phyloP scores from a whole-genome alignment of 2,888 invertebrate species.

The Andrena dorsata region DNA sequence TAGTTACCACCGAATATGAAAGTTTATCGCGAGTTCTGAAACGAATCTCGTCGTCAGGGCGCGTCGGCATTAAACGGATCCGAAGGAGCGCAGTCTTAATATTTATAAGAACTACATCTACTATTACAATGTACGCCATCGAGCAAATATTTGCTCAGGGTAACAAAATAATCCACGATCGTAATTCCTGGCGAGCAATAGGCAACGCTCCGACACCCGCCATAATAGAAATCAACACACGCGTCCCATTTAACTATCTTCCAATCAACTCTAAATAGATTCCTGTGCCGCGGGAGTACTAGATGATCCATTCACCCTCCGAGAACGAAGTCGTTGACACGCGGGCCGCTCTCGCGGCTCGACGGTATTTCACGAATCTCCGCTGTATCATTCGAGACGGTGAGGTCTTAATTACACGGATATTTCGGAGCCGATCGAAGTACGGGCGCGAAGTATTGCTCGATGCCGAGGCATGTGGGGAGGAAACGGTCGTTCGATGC shows the following conservation, averaged over 20 bases:
- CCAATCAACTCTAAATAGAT: neutral
- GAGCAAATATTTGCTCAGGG: slow-evolving; percentile 9
- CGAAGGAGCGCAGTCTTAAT: slow-evolving; percentile 8
- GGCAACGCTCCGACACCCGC: neutral
- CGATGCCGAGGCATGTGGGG: slow-evolving; percentile 1
- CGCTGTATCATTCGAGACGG: too few relatives aligned
- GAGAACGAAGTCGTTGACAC: too few relatives aligned
- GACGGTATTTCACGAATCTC: too few relatives aligned
- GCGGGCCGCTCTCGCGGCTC: too few relatives aligned
- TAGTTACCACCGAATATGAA: too few relatives aligned
- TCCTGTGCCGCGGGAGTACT: neutral
- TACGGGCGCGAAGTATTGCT: neutral
- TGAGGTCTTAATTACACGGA: too few relatives aligned
- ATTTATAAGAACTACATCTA: slow-evolving; percentile 23
- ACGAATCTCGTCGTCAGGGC: neutral
- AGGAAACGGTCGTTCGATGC: slow-evolving; percentile 12
- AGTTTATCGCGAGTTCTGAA: too few relatives aligned
- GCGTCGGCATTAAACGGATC: neutral
- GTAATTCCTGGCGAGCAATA: slow-evolving; percentile 8
- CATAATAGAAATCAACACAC: neutral
- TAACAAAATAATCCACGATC: slow-evolving; percentile 23
- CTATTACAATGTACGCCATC: slow-evolving; percentile 10
- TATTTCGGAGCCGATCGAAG: neutral
- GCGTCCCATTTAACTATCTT: neutral
- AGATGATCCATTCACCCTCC: neutral